Evolutionary conservation across 2,797 vertebrate genomes (phyloP), one percentile per base, ranked within the genome.

Genomic region (Salarias fasciatus): DNA sequence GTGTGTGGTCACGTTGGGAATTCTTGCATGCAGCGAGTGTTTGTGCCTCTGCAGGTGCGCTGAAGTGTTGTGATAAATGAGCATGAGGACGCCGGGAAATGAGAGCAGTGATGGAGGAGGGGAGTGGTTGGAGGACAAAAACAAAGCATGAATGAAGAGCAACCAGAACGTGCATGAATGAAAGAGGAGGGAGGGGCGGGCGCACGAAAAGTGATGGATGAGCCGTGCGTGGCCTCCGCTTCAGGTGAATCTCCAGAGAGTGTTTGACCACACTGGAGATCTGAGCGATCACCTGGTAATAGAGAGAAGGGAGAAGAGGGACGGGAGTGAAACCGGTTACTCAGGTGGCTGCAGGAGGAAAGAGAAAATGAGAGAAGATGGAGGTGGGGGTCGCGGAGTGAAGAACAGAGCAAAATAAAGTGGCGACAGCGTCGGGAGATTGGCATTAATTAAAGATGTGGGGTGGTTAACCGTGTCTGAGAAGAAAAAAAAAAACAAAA

Each of bases 161-260:
- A 63, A 77, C 10, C 36, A 48, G 53, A 72, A 65, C 33, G 63
- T 66, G 55, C 62, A 70, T 86, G 85, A 81, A 82, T 75, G 79
- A 80, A 72, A 55, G 33, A 4, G 51, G 37, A 37, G 33, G 6
- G 42, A 8, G 46, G 14, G 44, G 62, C 30, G 13, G 57, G 43
- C 52, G 46, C 49, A 36, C 51, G 51, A 59, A 52, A 50, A 67
- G 75, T 86, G 87, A 89, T 89, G 79, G 88, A 88, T 84, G 86
- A 86, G 84, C 59, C 10, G 52, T 36, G 53, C 64, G 8, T 51
- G 86, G 62, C 79, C 83, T 81, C 75, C 33, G 73, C 76, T 81
- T 67, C 77, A 77, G 82, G 76, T 81, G 80, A 78, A 83, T 80
- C 85, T 77, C 82, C 29, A 10, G 63, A 78, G 84, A 86, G 57